Evolutionary conservation across 2,888 invertebrate genomes (phyloP), one percentile per base, ranked within the genome.

Genomic region (Andrena fulva): DNA sequence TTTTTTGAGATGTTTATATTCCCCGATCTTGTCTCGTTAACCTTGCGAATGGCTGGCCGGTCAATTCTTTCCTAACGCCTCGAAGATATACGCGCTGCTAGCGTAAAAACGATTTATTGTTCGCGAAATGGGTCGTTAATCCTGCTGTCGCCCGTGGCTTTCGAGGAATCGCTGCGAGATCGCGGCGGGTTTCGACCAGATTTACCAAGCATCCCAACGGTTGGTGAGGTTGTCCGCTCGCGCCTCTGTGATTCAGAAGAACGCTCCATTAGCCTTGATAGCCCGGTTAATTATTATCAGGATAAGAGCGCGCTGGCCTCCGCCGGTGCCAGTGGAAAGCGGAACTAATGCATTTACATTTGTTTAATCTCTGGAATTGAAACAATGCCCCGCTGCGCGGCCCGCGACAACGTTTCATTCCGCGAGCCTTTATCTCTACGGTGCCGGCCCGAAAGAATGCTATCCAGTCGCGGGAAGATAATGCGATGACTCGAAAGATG

Each of bases 231-330:
- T 48, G 33, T 35, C 20, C 60, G 42, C n/a, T 71, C 35, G 62
- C n/a, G 54, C 52, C 66, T 48, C 7, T 27, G 33, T 75, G 68
- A 56, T 75, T 78, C 69, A 75, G 48, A 59, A 62, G 29, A 42
- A 59, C 10, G 64, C 35, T 29, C 50, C 31, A 50, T 16, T 69
- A 63, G 42, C 68, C 50, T 69, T 50, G 50, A 68, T 64, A 59
- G 52, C 42, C 33, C n/a, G 35, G 33, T 24, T 69, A 81, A 78
- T 81, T 78, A 73, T 27, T 42, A 59, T 42, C 72, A 5, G 27
- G 64, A 64, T 69, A 75, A 67, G 35, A 64, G 16, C 5, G 4
- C 8, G 56, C 3, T 33, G 56, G 8, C 35, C 31, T 64, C n/a
- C 24, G 42, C 10, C 48, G 60, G 10, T 16, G 10, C 48, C n/a